Evolutionary conservation across 2,113 vertebrate species (phyloP), one percentile per base, ranked within the genome.

Genomic region (Thamnophis sirtalis): DNA sequence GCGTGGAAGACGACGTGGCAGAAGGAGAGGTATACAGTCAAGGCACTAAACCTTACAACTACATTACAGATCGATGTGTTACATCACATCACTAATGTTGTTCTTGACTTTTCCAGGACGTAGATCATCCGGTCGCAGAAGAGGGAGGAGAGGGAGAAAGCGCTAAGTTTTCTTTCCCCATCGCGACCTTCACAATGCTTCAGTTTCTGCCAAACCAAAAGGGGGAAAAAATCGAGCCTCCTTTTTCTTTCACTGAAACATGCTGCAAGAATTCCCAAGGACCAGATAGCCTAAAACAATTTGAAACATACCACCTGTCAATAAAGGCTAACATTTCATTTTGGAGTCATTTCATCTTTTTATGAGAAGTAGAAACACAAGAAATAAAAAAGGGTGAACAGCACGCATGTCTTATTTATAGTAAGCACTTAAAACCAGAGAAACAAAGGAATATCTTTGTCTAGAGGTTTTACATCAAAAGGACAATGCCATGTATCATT

Each of bases 321-420:
- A 86, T 91, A 91, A 91, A 86, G 58, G 84, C 90, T 91, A 56
- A 86, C 84, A 91, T 91, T 86, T 91, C 54, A 91, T 58, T 58
- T 84, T 43, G 15, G 38, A 28, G 53, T 90, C 53, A 38, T 11
- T 10, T 84, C 7, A 15, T 80, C 21, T 5, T 54, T 10, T 90
- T 56, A 17, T 56, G 51, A 17, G 5, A 13, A 15, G 38, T 80
- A 21, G 73, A 43, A 80, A 90, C n/a, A 5, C 3, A 33, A 24
- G 28, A 38, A 90, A 84, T 5, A 21, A 54, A 58, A 68, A 53
- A 26, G 38, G 3, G 24, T 3, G 28, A 54, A 43, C 38, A 28
- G 4, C 9, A 38, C 15, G 21, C 63, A 49, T 33, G 55, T 28
- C 49, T 26, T 86, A 51, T 86, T 86, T 86, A 49, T 51, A 28